A percentile compares a stretch with the other conserved stretches of the same genome.
Evolutionary conservation across 2,888 invertebrate genomes (phyloP).

Genomic region (Perizoma flavofasciatum): DNA sequence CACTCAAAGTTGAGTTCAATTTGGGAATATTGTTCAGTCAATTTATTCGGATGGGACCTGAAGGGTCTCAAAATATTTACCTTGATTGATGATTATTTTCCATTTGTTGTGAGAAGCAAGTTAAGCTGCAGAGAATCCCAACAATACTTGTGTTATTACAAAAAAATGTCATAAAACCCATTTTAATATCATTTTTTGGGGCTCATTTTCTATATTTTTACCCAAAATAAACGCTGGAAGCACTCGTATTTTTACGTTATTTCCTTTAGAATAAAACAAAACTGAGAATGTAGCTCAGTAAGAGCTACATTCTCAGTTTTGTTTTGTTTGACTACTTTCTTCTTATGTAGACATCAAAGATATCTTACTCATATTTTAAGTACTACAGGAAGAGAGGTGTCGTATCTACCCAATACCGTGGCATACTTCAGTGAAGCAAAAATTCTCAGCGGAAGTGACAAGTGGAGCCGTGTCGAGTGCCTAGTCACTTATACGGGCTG

Average conservation of each 20-base stretch:
- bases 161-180: constrained; percentile 2
- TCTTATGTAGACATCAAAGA: constrained; percentile 6
- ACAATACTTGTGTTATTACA: constrained; percentile 23
- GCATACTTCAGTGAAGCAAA: constrained; percentile 16
- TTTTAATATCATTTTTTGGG: no score
- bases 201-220: background rate
- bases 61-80: constrained; percentile 44
- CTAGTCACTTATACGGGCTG: constrained; percentile 38
- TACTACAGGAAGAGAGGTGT: background rate
- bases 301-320: no score
- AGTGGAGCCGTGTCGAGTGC: constrained; percentile 24
- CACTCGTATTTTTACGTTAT: background rate
- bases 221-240: background rate
- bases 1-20: constrained; percentile 45
- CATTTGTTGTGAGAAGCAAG: constrained; percentile 35
- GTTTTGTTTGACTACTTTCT: no score
- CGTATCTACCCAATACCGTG: background rate
- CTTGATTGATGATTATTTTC: constrained; percentile 51
- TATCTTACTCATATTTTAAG: background rate
- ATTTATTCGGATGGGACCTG: constrained; percentile 49
- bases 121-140: constrained; percentile 28
- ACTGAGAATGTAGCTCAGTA: no score
- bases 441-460: constrained; percentile 25
- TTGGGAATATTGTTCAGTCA: constrained; percentile 50
- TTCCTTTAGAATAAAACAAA: no score